Conservation (phyloP, 1,140 invertebrate species). For the Phenacoccus solenopsis region DNA sequence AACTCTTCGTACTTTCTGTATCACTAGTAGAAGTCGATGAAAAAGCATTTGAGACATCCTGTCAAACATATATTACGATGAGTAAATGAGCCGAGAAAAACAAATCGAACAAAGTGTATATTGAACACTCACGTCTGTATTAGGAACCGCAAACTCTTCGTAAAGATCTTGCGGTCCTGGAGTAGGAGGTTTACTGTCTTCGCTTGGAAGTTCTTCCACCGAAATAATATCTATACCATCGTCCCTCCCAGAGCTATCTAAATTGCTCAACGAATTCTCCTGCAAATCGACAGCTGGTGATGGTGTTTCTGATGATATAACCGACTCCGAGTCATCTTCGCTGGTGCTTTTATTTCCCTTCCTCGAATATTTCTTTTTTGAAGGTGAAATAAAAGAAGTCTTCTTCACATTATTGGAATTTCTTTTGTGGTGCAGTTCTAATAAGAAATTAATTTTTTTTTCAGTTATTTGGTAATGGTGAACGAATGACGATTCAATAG, state of each 20-base stretch:
- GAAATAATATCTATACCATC: background rate
- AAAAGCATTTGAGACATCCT: background rate
- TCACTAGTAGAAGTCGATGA: background rate
- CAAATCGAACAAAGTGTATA: background rate
- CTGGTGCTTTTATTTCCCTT: constrained; percentile 8
- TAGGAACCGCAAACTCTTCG: background rate
- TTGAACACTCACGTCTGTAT: background rate
- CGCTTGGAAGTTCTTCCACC: constrained; percentile 2
- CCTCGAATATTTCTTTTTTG: background rate
- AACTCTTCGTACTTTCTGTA: background rate
- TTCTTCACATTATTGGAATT: background rate
- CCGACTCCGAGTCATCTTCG: constrained; percentile 6
- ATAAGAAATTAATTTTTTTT: background rate
- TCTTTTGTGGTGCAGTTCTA: background rate
- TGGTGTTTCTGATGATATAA: constrained; percentile 6
- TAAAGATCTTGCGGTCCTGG: constrained; percentile 5
- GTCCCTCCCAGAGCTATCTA: background rate
- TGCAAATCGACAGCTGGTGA: background rate
- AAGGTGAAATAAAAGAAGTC: background rate
- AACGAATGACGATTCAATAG: no score
- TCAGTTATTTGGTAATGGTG: no score
- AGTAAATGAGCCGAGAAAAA: background rate
- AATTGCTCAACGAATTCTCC: background rate
- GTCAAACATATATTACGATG: background rate
- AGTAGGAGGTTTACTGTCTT: constrained; percentile 11